Base-by-base conservation (phyloP, 2,888 invertebrate species). In the Microctonus hyperodae region DNA sequence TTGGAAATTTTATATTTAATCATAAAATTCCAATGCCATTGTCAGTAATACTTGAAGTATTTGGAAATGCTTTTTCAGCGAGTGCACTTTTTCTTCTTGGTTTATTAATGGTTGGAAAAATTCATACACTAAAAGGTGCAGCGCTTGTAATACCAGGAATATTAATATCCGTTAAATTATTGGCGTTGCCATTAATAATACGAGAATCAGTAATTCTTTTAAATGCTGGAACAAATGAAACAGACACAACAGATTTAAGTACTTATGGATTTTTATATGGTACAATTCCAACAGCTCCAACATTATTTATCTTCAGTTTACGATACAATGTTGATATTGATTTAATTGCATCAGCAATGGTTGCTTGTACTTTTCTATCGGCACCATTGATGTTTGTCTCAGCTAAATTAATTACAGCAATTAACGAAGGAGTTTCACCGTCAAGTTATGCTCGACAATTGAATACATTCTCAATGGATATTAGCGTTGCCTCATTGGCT, bases 191-290 rank as follows among this genome's bases (percentile, higher is more conserved):
- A 0, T 86, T 97, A 53, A 89, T 97, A 1, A 93, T 93, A 76
- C 88, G 96, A 74, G 95, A 97, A 85, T 89, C 93, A 22, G 92
- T 96, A 0, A 92, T 91, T 77, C 86, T 94, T 3, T 84, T 93
- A 63, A 88, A 90, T 68, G 88, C 92, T 7, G 92, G 93, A 0
- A 83, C 80, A 0, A 90, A 91, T 78, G 87, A 88, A 16, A 90
- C 91, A 20, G 93, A 94, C 75, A 94, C 94, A 0, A 86, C 90
- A 10, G 93, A 95, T 72, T 85, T 95, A 66, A 94, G 95, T 73
- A 96, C 95, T 48, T 97, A 94, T 82, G 97, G 95, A 0, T 98
- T 98, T 85, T 87, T 98, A 0, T 97, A 97, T 81, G 97, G 98
- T 64, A 97, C 97, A 0, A 94, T 98, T 83, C 98, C 98, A 0